Conservation (phyloP, 2,113 vertebrate species). For the Machaerirhynchus nigripectus region DNA sequence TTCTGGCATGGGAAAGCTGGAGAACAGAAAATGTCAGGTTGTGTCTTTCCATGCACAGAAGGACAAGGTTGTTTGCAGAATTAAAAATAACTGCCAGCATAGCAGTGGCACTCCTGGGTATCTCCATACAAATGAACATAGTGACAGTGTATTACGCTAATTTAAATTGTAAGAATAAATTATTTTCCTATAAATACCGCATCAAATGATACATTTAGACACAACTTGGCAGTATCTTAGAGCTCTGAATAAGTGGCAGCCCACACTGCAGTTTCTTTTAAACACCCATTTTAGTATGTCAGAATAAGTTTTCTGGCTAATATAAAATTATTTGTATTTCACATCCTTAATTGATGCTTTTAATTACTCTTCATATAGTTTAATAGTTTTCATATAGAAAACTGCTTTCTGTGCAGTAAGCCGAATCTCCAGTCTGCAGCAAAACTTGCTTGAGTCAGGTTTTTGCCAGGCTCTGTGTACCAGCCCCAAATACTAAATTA, state of each 20-base stretch:
- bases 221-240: background rate
- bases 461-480: conserved; percentile 40
- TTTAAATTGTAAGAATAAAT: conserved; percentile 24
- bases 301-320: conserved; percentile 51
- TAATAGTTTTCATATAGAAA: conserved; percentile 59
- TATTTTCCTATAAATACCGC: conserved; percentile 20
- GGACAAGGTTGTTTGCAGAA: background rate
- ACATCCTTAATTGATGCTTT: conserved; percentile 59
- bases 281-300: conserved; percentile 21
- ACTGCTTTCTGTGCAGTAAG: conserved; percentile 65
- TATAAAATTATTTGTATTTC: conserved; percentile 64
- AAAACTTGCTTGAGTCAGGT: conserved; percentile 64
- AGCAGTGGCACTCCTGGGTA: background rate
- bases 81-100: background rate
- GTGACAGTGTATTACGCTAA: background rate
- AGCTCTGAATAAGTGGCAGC: background rate
- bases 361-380: conserved; percentile 67
- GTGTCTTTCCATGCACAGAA: background rate
- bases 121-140: background rate
- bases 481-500: conserved; percentile 54
- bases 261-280: conserved; percentile 1
- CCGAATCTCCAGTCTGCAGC: conserved; percentile 12
- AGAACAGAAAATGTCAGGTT: background rate
- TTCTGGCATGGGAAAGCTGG: background rate
- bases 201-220: background rate